A percentile compares a stretch with the other conserved stretches of the same genome.
phyloP scores from a whole-genome alignment of 2,888 invertebrate species.

The Thelaira solivaga region DNA sequence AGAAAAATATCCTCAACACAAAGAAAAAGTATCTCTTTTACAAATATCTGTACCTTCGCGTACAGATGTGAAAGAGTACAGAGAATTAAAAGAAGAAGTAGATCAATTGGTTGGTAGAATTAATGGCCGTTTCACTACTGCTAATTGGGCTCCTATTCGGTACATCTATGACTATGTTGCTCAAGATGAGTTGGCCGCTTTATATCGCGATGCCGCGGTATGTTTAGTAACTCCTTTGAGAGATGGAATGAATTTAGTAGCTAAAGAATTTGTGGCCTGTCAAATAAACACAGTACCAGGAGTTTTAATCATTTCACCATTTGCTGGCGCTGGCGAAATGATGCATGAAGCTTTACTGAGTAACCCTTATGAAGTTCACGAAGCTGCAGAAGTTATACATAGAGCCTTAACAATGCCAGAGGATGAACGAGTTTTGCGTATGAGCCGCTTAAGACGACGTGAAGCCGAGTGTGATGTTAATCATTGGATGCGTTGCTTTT shows the following conservation, averaged over 20 bases:
- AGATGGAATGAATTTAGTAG: slow-evolving; percentile 95
- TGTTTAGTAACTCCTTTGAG: slow-evolving; percentile 91
- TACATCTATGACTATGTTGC: slow-evolving; percentile 93
- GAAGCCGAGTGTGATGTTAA: slow-evolving; percentile 91
- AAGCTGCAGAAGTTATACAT: slow-evolving; percentile 91
- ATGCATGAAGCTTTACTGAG: slow-evolving; percentile 95
- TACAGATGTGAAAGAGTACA: slow-evolving; percentile 93
- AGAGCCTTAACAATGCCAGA: slow-evolving; percentile 93
- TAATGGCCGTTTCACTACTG: slow-evolving; percentile 92
- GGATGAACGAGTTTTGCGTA: slow-evolving; percentile 89
- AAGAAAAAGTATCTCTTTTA: slow-evolving; percentile 86
- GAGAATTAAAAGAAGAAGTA: slow-evolving; percentile 92
- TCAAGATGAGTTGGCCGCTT: slow-evolving; percentile 90
- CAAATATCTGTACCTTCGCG: slow-evolving; percentile 93
- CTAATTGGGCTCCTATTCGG: slow-evolving; percentile 92
- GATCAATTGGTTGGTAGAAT: slow-evolving; percentile 91
- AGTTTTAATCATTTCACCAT: slow-evolving; percentile 91
- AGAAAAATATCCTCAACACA: slow-evolving; percentile 90
- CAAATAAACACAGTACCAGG: slow-evolving; percentile 92
- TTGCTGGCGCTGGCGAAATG: slow-evolving; percentile 94
- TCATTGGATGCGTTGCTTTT: slow-evolving; percentile 92
- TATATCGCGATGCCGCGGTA: slow-evolving; percentile 91
- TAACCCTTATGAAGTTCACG: slow-evolving; percentile 92
- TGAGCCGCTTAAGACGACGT: slow-evolving; percentile 89
- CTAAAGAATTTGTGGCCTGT: slow-evolving; percentile 94